Conservation (phyloP, 2,888 invertebrate species). For the Sinentomon sp. region DNA sequence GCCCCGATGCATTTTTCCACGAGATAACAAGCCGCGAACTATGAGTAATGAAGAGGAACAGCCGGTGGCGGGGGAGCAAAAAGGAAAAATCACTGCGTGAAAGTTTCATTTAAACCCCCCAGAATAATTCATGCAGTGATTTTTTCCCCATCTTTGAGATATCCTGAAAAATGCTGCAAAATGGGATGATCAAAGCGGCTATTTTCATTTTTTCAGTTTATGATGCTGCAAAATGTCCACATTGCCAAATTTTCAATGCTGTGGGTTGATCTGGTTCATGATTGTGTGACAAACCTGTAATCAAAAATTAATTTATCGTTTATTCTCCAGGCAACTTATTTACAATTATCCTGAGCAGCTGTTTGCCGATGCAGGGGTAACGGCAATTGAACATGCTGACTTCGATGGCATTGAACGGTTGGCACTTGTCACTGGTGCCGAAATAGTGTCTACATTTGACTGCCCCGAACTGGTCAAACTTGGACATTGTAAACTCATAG, state of each 20-base stretch:
- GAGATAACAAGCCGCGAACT: no score
- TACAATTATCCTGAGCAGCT: conserved; percentile 99
- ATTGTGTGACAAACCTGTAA: neutral
- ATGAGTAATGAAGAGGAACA: no score
- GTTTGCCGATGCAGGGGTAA: conserved; percentile 89
- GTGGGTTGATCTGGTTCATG: neutral
- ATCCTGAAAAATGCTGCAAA: no score
- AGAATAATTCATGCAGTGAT: no score
- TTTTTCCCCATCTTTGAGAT: no score
- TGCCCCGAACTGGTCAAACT: conserved; percentile 69
- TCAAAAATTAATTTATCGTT: conserved; percentile 7
- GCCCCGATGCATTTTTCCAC: no score
- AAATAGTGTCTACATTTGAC: conserved; percentile 95
- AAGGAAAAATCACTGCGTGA: no score
- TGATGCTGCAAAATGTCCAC: neutral
- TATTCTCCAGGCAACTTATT: conserved; percentile 51
- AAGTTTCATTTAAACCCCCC: no score
- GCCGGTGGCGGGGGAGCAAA: no score
- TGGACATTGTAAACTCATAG: conserved; percentile 79
- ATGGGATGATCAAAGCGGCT: no score
- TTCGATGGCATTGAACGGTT: conserved; percentile 96
- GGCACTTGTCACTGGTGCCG: conserved; percentile 88
- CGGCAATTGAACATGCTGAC: conserved; percentile 99
- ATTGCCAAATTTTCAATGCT: no score
- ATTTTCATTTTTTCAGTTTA: no score